These are phyloP conservation scores for Berghia stephanieae DNA, from an alignment of 1,140 invertebrate genomes.

Conservation along the genomic window DNA sequence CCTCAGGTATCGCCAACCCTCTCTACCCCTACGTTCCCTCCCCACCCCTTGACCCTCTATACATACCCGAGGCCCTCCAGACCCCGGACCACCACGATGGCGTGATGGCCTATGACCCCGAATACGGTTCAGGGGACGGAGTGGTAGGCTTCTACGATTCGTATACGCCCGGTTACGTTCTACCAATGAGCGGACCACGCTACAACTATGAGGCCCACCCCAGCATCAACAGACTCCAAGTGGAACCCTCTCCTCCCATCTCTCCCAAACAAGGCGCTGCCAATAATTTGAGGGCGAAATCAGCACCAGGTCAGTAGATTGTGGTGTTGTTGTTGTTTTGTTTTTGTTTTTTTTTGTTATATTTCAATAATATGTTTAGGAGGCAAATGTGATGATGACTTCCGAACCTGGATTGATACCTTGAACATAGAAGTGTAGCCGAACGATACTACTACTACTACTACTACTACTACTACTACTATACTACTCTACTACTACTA, in stretches of 20 bases:
- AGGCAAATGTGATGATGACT: too few species aligned
- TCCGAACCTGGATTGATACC: too few species aligned
- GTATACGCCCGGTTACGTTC: background rate
- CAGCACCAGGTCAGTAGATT: conserved; percentile 52
- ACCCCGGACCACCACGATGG: background rate
- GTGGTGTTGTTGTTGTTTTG: too few species aligned
- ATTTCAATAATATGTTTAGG: too few species aligned
- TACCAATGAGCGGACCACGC: conserved; percentile 25
- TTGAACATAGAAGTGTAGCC: too few species aligned
- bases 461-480: too few species aligned
- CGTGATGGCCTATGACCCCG: background rate
- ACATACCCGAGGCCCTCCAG: conserved; percentile 30
- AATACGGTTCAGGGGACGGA: background rate
- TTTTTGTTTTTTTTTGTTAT: too few species aligned
- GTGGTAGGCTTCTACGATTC: too few species aligned
- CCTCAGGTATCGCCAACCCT: background rate
- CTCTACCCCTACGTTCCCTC: conserved; percentile 22
- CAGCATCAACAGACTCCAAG: conserved; percentile 47
- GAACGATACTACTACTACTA: too few species aligned
- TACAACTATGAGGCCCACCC: conserved; percentile 54
- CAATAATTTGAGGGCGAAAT: conserved; percentile 44
- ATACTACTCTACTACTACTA: too few species aligned
- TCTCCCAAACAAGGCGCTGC: conserved; percentile 46
- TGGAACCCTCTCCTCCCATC: conserved; percentile 46
- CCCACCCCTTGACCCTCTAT: conserved; percentile 25